Base-by-base conservation (phyloP, 2,888 invertebrate genomes). In the Tiliacea aurago region DNA sequence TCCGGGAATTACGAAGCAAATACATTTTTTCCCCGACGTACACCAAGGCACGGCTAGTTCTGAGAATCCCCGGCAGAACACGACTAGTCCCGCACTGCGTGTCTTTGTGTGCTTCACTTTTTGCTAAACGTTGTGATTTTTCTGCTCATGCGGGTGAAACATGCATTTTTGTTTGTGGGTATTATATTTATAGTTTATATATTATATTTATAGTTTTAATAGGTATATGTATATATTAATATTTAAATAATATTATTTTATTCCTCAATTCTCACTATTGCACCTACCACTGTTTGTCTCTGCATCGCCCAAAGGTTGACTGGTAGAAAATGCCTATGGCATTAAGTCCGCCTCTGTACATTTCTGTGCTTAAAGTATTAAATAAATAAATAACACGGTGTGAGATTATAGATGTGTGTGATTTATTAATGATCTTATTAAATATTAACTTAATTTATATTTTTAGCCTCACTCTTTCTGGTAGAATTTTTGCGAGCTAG, bases 1-100 rank as follows among this genome's bases (percentile, higher is more conserved):
- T 69, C 78, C 70, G 76, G 81, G 80, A 82, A 87, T 84, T 85
- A 80, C 80, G 76, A 76, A 79, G 76, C 75, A 79, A 82, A 86
- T 84, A 87, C 67, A 78, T 76, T 80, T 84, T 84, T 73, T 80
- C 33, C 61, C 37, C 33, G 79, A 33, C 76, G 65, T 41, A 66
- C 76, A 43, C 33, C 10, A 20, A 18, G 78, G 4, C 47, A 18
- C 56, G 61, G 58, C n/a, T 56, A 56, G 56, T 53, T 23, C 69
- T 56, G 56, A 61, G 61, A 43, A 56, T 5, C 10, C 23, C 73
- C 23, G 41, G 28, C 41, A 59, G 63, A 41, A n/a, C n/a, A n/a
- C 28, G 59, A 51, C 45, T 15, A 13, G 59, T 53, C 28, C 73
- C 51, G 49, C 53, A 41, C 45, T 23, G 47, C 4, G 23, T n/a